Conservation (phyloP, 1,140 invertebrate genomes). For the Mizuhopecten yessoensis region DNA sequence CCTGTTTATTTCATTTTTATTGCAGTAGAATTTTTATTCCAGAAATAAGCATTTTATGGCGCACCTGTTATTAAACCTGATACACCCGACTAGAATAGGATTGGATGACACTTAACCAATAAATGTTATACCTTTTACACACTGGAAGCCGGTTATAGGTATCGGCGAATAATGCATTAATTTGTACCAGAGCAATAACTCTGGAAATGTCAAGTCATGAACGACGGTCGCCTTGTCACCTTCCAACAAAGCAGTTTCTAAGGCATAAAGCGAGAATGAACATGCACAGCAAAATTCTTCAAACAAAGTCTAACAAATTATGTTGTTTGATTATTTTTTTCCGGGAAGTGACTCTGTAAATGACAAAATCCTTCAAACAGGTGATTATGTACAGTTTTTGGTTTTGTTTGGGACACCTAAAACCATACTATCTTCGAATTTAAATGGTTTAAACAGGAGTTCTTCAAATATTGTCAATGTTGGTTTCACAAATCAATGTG, state of each 20-base stretch:
- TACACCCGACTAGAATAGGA: slow-evolving; percentile 20
- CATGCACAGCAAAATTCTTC: not conserved
- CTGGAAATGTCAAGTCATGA: slow-evolving; percentile 1
- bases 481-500: no score
- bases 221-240: not conserved
- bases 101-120: slow-evolving; percentile 5
- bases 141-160: not conserved
- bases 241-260: not conserved
- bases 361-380: no score
- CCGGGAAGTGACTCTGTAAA: no score
- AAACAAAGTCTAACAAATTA: not conserved
- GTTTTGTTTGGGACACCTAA: no score
- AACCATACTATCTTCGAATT: no score
- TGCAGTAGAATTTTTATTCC: slow-evolving; percentile 9
- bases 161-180: not conserved
- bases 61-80: slow-evolving; percentile 33
- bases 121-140: not conserved
- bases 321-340: not conserved
- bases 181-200: slow-evolving; percentile 23
- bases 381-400: no score
- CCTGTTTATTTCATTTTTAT: slow-evolving; percentile 36
- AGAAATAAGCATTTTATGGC: slow-evolving; percentile 28
- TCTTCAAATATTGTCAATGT: no score
- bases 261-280: not conserved
- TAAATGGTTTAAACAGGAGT: no score